Evolutionary conservation across 2,888 invertebrate genomes (phyloP), one percentile per base, ranked within the genome.

Genomic region (Globia sparganii): DNA sequence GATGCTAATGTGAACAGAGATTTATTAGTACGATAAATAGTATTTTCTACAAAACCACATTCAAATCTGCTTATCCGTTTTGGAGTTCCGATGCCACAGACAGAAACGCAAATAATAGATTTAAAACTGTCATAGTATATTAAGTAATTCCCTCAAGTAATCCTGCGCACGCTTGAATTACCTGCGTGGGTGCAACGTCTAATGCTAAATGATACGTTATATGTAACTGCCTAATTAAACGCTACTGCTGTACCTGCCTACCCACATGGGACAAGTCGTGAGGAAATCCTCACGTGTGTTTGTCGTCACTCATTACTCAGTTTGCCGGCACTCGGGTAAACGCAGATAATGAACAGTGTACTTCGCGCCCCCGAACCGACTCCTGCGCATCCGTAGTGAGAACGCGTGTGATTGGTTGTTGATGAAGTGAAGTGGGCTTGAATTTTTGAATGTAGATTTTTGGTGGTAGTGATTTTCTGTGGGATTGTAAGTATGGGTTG

Each of bases 321-420:
- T 75, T 80, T 75, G 83, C 74, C 59, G 82, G 62, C 84, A 81
- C 78, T 85, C 81, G 80, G 85, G 91, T 90, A 90, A 91, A 90
- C 81, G 72, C 87, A 86, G 89, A 90, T 91, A 92, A 91, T 90
- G 88, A 87, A 82, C 89, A 90, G 92, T 91, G 77, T 83, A 72
- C 82, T 80, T 81, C 90, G 89, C 86, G 85, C 86, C 77, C 74
- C 80, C 88, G 86, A 80, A 74, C 62, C 83, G 80, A 87, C 87
- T 87, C 88, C 78, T 82, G 89, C 89, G 87, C 90, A 89, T 76
- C 75, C 77, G 65, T 49, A 40, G 72, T 25, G 59, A 67, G 46
- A 59, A 58, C 83, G 81, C 64, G 73, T 70, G 85, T 81, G 85
- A 85, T 81, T 85, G 83, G 72, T 56, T 37, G 72, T 53, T 53